Evolutionary conservation across 2,113 vertebrate genomes (phyloP), one percentile per base, ranked within the genome.

Genomic region (Cervus canadensis): DNA sequence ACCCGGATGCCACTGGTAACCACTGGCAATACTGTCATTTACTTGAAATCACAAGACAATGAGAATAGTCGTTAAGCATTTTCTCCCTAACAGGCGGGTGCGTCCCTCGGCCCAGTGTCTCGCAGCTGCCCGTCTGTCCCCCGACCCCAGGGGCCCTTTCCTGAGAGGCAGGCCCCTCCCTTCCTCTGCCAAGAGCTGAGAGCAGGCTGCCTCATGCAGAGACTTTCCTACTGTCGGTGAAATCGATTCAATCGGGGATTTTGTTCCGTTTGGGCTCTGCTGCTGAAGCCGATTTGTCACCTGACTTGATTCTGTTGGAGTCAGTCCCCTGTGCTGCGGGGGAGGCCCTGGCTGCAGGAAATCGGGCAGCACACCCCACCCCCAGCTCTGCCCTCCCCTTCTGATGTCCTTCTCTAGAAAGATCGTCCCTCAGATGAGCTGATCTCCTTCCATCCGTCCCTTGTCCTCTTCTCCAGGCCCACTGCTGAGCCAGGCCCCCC

Each of bases 11-110:
- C 30, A 16, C 4, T 5, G 28, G 40, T 3, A 16, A 43, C 45
- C 10, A 1, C 11, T 4, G 19, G 28, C 2, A 1, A 7, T 6
- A 0, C 4, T 26, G 28, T 60, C 23, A 3, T 30, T 83, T 11
- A 33, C n/a, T 19, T 19, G 30, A 67, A 40, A 26, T 59, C 36
- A 21, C 15, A 25, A 1, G 14, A 23, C 2, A 6, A 28, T 0
- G 30, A 40, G 67, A 15, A 60, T 0, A 36, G 17, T n/a, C 5
- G 0, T 28, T 7, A 13, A 13, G 60, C 1, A 5, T 28, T 62
- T 62, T 25, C 52, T 83, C 87, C 11, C 50, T 4, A 33, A 21
- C 8, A 17, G 26, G 25, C 0, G 1, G 28, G 3, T 25, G 30
- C 8, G 4, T 30, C 52, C 43, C 62, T 64, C 54, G 12, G 23